phyloP scores from a whole-genome alignment of 2,113 vertebrate genomes.

The Nerophis lumbriciformis region DNA sequence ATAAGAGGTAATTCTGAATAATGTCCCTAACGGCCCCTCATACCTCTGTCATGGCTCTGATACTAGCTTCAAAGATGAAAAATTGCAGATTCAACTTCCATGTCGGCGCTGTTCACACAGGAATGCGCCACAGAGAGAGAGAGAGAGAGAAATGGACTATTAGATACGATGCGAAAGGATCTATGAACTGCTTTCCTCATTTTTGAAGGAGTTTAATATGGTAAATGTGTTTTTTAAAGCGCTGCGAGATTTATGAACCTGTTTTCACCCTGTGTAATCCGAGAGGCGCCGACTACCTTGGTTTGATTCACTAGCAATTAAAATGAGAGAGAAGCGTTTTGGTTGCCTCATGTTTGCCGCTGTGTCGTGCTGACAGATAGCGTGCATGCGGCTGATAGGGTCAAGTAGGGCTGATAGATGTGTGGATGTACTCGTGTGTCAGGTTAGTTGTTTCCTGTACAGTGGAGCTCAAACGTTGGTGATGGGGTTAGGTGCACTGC shows the following conservation, averaged over 20 bases:
- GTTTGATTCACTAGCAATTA: conserved; percentile 52
- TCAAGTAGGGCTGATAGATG: conserved; percentile 29
- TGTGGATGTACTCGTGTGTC: conserved; percentile 11
- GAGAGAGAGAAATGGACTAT: no score
- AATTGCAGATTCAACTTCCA: no score
- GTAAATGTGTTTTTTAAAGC: background rate
- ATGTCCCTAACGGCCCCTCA: no score
- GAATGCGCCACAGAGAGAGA: no score
- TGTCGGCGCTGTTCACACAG: no score
- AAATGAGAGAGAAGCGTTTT: conserved; percentile 26
- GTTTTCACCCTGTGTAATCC: background rate
- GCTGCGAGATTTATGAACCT: background rate
- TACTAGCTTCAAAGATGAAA: no score
- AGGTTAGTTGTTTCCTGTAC: conserved; percentile 24
- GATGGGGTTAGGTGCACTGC: conserved; percentile 28
- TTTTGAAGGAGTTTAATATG: background rate
- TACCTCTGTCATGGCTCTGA: no score
- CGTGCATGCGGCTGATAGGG: conserved; percentile 16
- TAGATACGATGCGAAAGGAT: no score
- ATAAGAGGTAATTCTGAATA: no score
- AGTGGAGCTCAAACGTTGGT: background rate
- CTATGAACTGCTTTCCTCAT: background rate
- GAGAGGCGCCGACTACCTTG: background rate
- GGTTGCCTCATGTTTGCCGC: conserved; percentile 41
- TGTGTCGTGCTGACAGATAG: conserved; percentile 38